A percentile compares a stretch with the other conserved stretches of the same genome.
Conservation (phyloP, 1,140 invertebrate genomes). For the Palaemon carinicauda region DNA sequence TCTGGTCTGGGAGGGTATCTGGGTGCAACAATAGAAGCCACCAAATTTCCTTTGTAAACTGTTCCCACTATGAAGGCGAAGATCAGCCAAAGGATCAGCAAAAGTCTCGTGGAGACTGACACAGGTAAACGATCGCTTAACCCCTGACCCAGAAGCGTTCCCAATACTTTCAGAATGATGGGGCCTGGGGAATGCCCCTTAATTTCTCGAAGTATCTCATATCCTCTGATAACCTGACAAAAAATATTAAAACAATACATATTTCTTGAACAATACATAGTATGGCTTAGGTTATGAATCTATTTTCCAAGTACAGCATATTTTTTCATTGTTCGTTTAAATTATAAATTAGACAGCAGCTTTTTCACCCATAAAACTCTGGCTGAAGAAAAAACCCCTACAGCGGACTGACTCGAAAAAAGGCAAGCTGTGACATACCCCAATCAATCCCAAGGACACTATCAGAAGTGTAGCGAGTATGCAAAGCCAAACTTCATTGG, state of each 20-base stretch:
- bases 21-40: neutral
- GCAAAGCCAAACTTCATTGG: neutral
- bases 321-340: no score
- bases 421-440: neutral
- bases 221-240: neutral
- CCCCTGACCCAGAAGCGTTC: neutral
- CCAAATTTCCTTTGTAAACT: neutral
- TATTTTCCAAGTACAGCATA: no score
- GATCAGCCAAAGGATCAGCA: neutral
- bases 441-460: neutral
- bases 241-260: neutral
- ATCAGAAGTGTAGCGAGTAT: neutral
- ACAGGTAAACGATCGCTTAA: neutral
- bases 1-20: conserved; percentile 6
- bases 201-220: neutral
- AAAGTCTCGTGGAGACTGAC: neutral
- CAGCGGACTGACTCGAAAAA: neutral
- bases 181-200: neutral
- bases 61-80: conserved; percentile 28
- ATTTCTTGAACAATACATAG: neutral
- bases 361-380: no score
- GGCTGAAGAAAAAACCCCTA: neutral
- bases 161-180: neutral
- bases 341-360: no score
- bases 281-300: no score